A percentile compares a stretch with the other conserved stretches of the same genome.
phyloP scores from a whole-genome alignment of 2,797 vertebrate species.

The Coregonus sp. region DNA sequence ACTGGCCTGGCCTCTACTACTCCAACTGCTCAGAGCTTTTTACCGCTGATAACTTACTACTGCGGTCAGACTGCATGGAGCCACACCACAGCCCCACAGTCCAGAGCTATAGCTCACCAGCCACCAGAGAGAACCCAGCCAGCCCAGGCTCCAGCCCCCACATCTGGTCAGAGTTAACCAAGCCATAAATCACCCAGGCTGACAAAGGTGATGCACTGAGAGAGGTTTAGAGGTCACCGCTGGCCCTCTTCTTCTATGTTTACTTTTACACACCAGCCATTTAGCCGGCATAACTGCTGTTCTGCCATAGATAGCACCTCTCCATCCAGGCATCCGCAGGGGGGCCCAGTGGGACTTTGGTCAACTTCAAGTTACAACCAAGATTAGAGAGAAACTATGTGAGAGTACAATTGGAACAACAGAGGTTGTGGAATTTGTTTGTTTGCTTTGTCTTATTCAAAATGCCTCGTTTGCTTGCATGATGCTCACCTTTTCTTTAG shows the following conservation, averaged over 20 bases:
- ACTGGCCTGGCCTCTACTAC: background rate
- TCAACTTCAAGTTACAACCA: background rate
- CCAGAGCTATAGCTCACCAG: conserved; percentile 44
- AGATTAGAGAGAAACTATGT: background rate
- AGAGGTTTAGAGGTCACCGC: conserved; percentile 40
- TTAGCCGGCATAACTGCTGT: conserved; percentile 31
- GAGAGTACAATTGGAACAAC: conserved; percentile 1
- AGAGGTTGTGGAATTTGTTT: background rate
- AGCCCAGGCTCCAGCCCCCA: conserved; percentile 29
- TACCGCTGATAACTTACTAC: conserved; percentile 48
- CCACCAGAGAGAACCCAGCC: conserved; percentile 47
- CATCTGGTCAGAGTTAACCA: conserved; percentile 70
- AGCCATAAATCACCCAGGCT: conserved; percentile 60
- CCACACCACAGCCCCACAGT: conserved; percentile 25
- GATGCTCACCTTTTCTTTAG: conserved; percentile 88
- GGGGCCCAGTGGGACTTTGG: background rate
- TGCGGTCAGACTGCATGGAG: conserved; percentile 60
- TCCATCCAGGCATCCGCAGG: background rate
- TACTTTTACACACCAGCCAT: conserved; percentile 39
- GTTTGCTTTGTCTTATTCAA: background rate
- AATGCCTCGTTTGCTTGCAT: background rate
- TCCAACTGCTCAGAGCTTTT: conserved; percentile 24
- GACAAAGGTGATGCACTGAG: conserved; percentile 42
- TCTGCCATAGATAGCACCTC: background rate
- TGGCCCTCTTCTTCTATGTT: conserved; percentile 50